Conservation (phyloP, 2,797 vertebrate genomes). For the Spheniscus humboldti region DNA sequence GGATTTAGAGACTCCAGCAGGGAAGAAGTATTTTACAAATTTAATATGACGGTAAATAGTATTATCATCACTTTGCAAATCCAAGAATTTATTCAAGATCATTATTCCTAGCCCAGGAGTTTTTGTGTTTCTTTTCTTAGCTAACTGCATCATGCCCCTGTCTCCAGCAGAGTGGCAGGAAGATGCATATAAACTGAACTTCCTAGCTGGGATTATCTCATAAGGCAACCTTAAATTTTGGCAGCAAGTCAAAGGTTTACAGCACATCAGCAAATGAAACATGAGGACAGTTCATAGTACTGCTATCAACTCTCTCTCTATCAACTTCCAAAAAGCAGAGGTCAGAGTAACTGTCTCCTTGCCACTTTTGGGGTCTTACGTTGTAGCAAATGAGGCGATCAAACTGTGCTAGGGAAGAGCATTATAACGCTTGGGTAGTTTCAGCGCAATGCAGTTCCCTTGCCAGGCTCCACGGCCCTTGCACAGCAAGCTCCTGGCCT, state of each 20-base stretch:
- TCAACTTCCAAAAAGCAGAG: neutral
- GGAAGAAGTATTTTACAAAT: constrained; percentile 20
- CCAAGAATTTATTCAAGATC: neutral
- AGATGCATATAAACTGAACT: neutral
- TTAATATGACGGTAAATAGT: neutral
- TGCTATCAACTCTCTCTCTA: neutral
- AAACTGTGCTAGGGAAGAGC: neutral
- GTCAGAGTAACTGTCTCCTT: neutral
- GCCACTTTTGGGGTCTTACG: neutral
- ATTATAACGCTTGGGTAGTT: neutral
- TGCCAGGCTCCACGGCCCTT: neutral
- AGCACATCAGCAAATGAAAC: neutral
- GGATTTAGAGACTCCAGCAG: constrained; percentile 11
- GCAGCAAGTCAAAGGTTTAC: constrained; percentile 33
- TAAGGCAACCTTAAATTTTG: neutral
- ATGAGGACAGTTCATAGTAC: neutral
- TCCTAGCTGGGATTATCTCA: constrained; percentile 12
- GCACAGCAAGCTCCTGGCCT: neutral
- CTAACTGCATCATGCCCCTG: neutral
- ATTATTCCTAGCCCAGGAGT: neutral
- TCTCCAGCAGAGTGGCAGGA: neutral
- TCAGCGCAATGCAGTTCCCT: neutral
- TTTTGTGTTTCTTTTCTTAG: constrained; percentile 37
- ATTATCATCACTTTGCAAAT: constrained; percentile 22
- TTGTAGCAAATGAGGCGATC: neutral